These are phyloP conservation scores for Garra rufa DNA, from an alignment of 2,113 vertebrate species.

Conservation along the genomic window DNA sequence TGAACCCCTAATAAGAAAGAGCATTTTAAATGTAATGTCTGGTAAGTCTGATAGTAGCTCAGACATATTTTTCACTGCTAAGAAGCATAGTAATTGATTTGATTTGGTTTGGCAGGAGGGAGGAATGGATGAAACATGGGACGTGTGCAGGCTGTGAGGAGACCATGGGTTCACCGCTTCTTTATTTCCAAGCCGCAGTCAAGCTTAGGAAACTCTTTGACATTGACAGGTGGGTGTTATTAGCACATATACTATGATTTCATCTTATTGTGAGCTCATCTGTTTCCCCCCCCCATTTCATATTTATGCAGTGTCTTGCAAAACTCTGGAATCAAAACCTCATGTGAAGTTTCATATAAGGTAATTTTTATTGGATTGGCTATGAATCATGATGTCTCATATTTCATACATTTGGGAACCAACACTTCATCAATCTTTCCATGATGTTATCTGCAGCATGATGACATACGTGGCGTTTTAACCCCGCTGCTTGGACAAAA, in stretches of 20 bases:
- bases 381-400: not conserved
- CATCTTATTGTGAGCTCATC: not conserved
- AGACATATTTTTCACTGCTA: not conserved
- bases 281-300: not conserved
- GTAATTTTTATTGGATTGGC: slow-evolving; percentile 45
- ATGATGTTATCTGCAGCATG: slow-evolving; percentile 58
- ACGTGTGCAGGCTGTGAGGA: slow-evolving; percentile 72
- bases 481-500: slow-evolving; percentile 63
- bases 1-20: not conserved
- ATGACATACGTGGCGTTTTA: slow-evolving; percentile 60
- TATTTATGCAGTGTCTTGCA: slow-evolving; percentile 62
- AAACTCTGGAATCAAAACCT: slow-evolving; percentile 66
- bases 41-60: not conserved
- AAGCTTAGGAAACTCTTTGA: slow-evolving; percentile 66
- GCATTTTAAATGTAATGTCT: not conserved
- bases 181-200: slow-evolving; percentile 70
- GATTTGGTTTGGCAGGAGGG: slow-evolving; percentile 59
- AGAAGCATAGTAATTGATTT: not conserved
- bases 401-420: not conserved
- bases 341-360: slow-evolving; percentile 72
- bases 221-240: slow-evolving; percentile 62
- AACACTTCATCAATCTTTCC: not conserved
- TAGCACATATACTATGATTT: not conserved
- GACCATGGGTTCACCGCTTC: slow-evolving; percentile 70
- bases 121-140: slow-evolving; percentile 76